phyloP scores from a whole-genome alignment of 2,888 invertebrate genomes.

The Drosophila seclusa region DNA sequence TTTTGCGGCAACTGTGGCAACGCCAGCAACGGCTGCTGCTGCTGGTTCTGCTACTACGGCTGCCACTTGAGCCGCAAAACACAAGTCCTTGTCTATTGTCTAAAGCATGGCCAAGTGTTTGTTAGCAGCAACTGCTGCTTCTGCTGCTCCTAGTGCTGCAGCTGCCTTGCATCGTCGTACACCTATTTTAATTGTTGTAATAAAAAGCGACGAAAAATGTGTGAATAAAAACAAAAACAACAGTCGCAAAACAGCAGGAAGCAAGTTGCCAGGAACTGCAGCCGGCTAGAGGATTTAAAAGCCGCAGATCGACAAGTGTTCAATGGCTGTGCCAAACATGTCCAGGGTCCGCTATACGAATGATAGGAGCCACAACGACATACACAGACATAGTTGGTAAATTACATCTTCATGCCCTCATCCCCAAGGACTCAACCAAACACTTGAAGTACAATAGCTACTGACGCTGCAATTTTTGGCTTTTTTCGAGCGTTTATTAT shows the following conservation, averaged over 20 bases:
- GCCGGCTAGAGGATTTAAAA: conserved; percentile 23
- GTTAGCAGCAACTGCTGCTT: conserved; percentile 58
- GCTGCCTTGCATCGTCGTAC: conserved; percentile 63
- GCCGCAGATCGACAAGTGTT: conserved; percentile 46
- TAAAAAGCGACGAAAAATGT: conserved; percentile 57
- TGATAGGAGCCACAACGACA: conserved; percentile 8
- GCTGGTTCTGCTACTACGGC: conserved; percentile 38
- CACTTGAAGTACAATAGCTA: conserved; percentile 78
- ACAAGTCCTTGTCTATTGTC: conserved; percentile 79
- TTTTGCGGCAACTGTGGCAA: conserved; percentile 52
- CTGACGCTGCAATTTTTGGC: conserved; percentile 84
- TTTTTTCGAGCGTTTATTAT: conserved; percentile 81
- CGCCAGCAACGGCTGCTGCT: conserved; percentile 7
- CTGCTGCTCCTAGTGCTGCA: background rate
- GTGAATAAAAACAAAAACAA: conserved; percentile 19
- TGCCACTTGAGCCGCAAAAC: conserved; percentile 79
- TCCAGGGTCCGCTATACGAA: conserved; percentile 38
- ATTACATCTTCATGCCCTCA: conserved; percentile 14
- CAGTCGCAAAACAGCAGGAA: conserved; percentile 17
- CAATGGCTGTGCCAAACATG: conserved; percentile 45
- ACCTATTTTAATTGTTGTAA: conserved; percentile 78
- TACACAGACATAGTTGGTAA: conserved; percentile 12
- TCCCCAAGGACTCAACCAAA: conserved; percentile 44
- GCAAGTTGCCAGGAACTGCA: conserved; percentile 38
- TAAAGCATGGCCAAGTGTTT: conserved; percentile 80